Percentiles rank a stretch among this genome's conserved stretches.
These are phyloP conservation scores for Synchiropus splendidus DNA, from an alignment of 2,113 vertebrate genomes.

Conservation along the genomic window DNA sequence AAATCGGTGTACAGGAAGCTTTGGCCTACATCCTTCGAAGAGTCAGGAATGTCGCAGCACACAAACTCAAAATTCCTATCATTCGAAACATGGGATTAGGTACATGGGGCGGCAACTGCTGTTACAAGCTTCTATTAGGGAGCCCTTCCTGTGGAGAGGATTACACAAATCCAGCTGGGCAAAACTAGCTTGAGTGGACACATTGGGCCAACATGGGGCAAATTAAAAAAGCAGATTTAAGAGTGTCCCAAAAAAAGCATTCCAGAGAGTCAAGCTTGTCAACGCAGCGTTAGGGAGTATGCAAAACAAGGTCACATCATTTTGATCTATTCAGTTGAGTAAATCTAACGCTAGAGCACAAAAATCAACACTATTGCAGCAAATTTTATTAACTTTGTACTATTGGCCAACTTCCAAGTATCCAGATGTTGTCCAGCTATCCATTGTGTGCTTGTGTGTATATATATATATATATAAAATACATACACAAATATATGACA, in stretches of 20 bases:
- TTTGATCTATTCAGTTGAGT: too few species aligned
- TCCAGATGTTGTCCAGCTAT: too few species aligned
- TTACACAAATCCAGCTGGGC: constrained; percentile 20
- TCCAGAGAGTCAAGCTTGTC: too few species aligned
- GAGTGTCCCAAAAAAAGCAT: background rate
- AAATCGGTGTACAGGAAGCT: constrained; percentile 25
- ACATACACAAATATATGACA: too few species aligned
- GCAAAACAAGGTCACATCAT: too few species aligned
- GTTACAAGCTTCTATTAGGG: constrained; percentile 9
- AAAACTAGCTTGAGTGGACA: constrained; percentile 2
- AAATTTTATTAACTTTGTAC: too few species aligned
- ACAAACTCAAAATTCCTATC: constrained; percentile 29
- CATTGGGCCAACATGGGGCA: background rate
- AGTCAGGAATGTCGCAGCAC: constrained; percentile 40
- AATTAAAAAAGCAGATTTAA: constrained; percentile 1
- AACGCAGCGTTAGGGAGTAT: too few species aligned
- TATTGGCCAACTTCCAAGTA: too few species aligned
- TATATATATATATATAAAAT: too few species aligned
- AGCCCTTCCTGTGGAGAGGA: constrained; percentile 13
- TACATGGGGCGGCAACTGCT: constrained; percentile 1
- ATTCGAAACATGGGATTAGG: constrained; percentile 33
- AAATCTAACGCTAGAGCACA: too few species aligned
- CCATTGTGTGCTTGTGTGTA: too few species aligned
- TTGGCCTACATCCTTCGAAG: constrained; percentile 53
- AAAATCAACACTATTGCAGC: too few species aligned